These are phyloP conservation scores for Hippopotamus amphibius DNA, from an alignment of 2,113 vertebrate genomes.

Conservation along the genomic window DNA sequence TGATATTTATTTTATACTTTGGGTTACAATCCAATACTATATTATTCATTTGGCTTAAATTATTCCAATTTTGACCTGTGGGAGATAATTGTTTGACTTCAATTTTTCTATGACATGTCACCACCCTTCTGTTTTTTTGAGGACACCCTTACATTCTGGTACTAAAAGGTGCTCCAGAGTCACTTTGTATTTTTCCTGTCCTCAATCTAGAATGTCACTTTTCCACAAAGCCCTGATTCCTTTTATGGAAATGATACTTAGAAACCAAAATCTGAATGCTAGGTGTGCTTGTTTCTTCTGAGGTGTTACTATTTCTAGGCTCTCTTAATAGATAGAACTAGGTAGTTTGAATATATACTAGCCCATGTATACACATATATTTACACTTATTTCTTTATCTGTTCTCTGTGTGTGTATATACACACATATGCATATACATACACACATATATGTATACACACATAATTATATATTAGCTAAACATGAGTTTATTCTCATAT, in stretches of 20 bases:
- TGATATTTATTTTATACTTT: constrained; percentile 32
- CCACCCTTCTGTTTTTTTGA: not conserved
- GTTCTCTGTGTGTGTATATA: not conserved
- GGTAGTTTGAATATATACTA: not conserved
- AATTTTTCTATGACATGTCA: not conserved
- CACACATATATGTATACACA: not conserved
- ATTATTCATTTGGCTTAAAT: not conserved
- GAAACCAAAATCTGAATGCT: not conserved
- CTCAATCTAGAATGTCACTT: not conserved
- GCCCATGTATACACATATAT: not conserved
- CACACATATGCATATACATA: not conserved
- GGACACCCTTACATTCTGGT: not conserved
- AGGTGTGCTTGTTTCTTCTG: not conserved
- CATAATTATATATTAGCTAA: not conserved
- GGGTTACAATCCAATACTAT: not conserved
- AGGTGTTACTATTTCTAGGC: not conserved
- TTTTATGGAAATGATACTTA: not conserved
- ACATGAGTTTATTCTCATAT: not conserved
- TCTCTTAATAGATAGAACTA: not conserved
- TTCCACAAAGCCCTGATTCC: not conserved
- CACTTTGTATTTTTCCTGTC: not conserved
- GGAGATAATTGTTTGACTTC: not conserved
- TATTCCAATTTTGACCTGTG: not conserved
- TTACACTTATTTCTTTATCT: not conserved
- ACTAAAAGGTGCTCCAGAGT: not conserved